Evolutionary conservation across 2,113 vertebrate species (phyloP), one percentile per base, ranked within the genome.

Genomic region (Capra hircus): DNA sequence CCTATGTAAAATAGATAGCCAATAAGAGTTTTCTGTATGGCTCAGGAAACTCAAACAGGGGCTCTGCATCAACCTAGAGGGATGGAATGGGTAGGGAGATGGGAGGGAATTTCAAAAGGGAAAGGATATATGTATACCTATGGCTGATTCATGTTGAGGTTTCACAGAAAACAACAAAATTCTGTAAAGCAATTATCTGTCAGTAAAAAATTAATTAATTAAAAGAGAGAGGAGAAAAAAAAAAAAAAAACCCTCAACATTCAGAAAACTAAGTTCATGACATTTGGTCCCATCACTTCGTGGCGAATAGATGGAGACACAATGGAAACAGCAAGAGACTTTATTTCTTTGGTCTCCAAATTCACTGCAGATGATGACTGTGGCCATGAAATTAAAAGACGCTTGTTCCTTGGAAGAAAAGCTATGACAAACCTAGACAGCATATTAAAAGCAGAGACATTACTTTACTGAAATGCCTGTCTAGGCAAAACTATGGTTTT

Each of bases 161-260:
- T 67, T 67, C 33, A 67, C 33, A 67, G 62, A 67, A n/a, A 67
- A 19, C 7, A 64, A n/a, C 4, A n/a, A 67, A 67, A 67, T n/a
- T n/a, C 7, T n/a, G 30, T 67, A 19, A n/a, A 67, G 62, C 33
- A 67, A n/a, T 67, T 67, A 67, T 67, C 7, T 67, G 33, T 67
- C 30, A n/a, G 55, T 57, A 25, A 21, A 67, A n/a, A 67, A 33
- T 0, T n/a, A 64, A n/a, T 9, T n/a, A n/a, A n/a, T 57, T 57
- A 9, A 4, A 64, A 64, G n/a, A 17, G 62, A 64, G 30, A 57
- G 55, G 3, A 16, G 43, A 33, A 17, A 4, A n/a, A 7, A 64
- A 13, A 60, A 6, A 2, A 7, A 64, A 13, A 60, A 6, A 2
- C 0, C 14, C 30, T 33, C 15, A 64, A 64, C 1, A 2, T 64